Base-by-base conservation (phyloP, 2,113 vertebrate species). In the Clarias magur region DNA sequence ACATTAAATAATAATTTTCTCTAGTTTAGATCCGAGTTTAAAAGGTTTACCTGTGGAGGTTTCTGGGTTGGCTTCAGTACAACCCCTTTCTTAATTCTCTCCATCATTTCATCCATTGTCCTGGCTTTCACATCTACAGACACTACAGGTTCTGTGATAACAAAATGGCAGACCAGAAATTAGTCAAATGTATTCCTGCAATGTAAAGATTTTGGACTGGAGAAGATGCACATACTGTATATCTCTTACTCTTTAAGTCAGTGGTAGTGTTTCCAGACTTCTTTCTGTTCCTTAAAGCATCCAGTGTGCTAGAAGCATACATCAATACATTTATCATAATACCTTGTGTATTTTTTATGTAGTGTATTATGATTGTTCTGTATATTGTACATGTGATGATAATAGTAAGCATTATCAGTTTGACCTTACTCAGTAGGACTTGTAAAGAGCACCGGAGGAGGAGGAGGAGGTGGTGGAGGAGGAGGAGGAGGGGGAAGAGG, bases 71-170 rank as follows among this genome's bases (percentile, higher is more conserved):
- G 94, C 57, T 93, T 93, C 85, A 97, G 92, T 56, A 94, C 7
- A 57, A 96, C 95, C 2, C 96, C 96, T 8, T 86, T 95, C 89
- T 93, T 95, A 75, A 97, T 97, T 87, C 96, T 89, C 53, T 94
- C 95, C 95, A 96, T 97, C 96, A 97, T 97, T 90, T 97, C 96
- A 89, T 96, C 92, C 91, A 97, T 93, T 0, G 96, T 96, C 63
- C 89, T 94, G 12, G 93, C 25, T 90, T 94, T 96, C 0, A 86
- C 73, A 12, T 95, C 91, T 0, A 83, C 60, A 0, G n/a, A n/a
- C 0, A 90, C 27, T 0, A 59, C 62, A 9, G 86, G n/a, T 25
- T 92, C 91, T 95, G 86, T 13, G 76, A 56, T 85, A 65, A 23
- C 15, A 82, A 70, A 82, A 70, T 19, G 34, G 25, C 8, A 76